These are phyloP conservation scores for Luscinia megarhynchos DNA, from an alignment of 2,797 vertebrate species.

Conservation along the genomic window DNA sequence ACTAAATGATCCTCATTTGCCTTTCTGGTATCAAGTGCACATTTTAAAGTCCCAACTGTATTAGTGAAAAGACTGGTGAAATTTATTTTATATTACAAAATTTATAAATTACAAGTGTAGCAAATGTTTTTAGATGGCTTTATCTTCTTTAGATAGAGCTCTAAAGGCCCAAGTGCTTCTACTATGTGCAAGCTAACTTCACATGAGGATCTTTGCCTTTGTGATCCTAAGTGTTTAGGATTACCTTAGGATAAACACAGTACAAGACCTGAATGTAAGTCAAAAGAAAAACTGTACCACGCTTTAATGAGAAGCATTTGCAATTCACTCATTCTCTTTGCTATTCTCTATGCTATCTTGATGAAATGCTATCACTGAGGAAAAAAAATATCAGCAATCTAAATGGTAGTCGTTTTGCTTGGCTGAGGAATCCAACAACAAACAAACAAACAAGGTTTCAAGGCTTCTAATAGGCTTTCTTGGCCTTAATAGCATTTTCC, in stretches of 20 bases:
- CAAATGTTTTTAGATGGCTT: background rate
- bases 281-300: background rate
- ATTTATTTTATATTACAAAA: background rate
- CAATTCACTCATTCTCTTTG: background rate
- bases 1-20: slow-evolving; percentile 11
- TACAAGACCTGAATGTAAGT: background rate
- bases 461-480: background rate
- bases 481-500: background rate
- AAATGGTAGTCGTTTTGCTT: background rate
- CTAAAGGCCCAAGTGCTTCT: background rate
- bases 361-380: background rate
- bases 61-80: background rate
- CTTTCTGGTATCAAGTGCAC: background rate
- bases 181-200: background rate
- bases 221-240: background rate
- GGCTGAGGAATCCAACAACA: background rate
- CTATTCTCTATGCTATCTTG: background rate
- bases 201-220: background rate
- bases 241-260: background rate
- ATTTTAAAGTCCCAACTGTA: background rate
- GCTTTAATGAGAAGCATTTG: background rate
- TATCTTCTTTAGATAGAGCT: background rate
- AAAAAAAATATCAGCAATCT: background rate
- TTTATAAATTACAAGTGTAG: background rate
- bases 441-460: background rate